These are phyloP conservation scores for Aulostomus chinensis DNA, from an alignment of 2,797 vertebrate genomes.

Conservation along the genomic window DNA sequence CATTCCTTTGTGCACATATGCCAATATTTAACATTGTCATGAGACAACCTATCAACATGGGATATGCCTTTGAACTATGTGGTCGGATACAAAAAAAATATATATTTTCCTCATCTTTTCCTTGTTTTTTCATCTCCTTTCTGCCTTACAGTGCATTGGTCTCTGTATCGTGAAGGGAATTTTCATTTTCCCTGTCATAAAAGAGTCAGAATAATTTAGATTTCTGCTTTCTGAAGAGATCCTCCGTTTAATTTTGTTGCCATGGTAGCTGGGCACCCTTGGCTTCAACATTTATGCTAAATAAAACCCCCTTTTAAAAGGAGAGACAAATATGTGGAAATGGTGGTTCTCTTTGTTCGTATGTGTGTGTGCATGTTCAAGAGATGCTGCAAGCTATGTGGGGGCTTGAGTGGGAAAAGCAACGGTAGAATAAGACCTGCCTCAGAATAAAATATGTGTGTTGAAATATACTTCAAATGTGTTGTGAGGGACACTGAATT, in stretches of 20 bases:
- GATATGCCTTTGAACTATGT: constrained; percentile 56
- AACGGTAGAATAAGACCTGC: constrained; percentile 60
- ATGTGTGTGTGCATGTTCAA: constrained; percentile 8
- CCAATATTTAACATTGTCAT: constrained; percentile 56
- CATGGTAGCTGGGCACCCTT: constrained; percentile 86
- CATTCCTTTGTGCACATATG: constrained; percentile 64
- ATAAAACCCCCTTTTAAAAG: constrained; percentile 86
- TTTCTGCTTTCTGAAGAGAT: constrained; percentile 85
- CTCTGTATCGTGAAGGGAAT: constrained; percentile 65
- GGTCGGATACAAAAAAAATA: constrained; percentile 52
- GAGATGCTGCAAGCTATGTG: constrained; percentile 52
- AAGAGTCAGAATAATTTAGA: constrained; percentile 85
- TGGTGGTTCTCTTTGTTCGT: constrained; percentile 73
- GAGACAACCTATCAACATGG: constrained; percentile 60
- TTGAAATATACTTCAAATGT: constrained; percentile 54
- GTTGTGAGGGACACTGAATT: constrained; percentile 57
- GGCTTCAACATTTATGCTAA: constrained; percentile 88
- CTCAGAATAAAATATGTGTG: constrained; percentile 62
- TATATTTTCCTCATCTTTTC: constrained; percentile 40
- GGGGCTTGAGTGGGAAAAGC: constrained; percentile 58
- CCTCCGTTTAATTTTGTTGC: constrained; percentile 88
- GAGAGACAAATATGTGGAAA: constrained; percentile 85
- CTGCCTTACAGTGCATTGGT: constrained; percentile 59
- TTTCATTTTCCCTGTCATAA: constrained; percentile 80
- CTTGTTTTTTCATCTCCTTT: constrained; percentile 28